These are phyloP conservation scores for Dione juno DNA, from an alignment of 2,888 invertebrate species.

Conservation along the genomic window DNA sequence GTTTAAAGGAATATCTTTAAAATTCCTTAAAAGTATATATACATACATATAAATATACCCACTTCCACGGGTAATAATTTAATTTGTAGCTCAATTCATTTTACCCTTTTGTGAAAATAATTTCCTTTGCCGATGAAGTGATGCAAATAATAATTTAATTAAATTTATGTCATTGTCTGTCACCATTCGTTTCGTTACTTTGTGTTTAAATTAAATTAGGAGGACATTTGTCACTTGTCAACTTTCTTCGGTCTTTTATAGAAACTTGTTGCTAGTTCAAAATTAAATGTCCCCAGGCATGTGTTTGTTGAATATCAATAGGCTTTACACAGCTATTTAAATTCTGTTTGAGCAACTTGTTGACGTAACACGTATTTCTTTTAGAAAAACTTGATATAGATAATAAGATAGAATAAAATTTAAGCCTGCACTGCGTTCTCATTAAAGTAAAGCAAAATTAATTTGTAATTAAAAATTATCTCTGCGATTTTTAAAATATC, in stretches of 20 bases:
- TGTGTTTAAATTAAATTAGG: conserved; percentile 38
- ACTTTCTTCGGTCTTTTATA: conserved; percentile 40
- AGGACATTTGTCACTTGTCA: conserved; percentile 37
- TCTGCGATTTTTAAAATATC: conserved; percentile 24
- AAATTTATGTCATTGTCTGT: conserved; percentile 37
- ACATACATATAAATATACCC: conserved; percentile 1
- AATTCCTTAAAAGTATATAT: conserved; percentile 3
- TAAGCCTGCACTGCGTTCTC: background rate
- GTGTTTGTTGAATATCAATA: conserved; percentile 43
- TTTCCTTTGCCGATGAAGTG: conserved; percentile 39
- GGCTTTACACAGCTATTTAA: conserved; percentile 40
- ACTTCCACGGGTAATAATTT: conserved; percentile 29
- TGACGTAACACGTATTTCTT: conserved; percentile 31
- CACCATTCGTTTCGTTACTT: conserved; percentile 31
- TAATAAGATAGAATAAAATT: background rate
- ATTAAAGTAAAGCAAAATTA: conserved; percentile 20
- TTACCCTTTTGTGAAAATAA: conserved; percentile 40
- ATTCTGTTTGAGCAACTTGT: conserved; percentile 39
- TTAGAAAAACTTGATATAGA: background rate
- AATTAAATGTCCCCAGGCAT: conserved; percentile 31
- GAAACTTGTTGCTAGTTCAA: conserved; percentile 32
- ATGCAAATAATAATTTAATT: conserved; percentile 42
- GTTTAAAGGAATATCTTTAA: background rate
- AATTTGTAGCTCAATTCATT: conserved; percentile 36
- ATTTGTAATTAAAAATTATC: conserved; percentile 27